Percentiles rank a stretch among this genome's conserved stretches.
Evolutionary conservation across 2,888 invertebrate genomes (phyloP).

Genomic region (Himalopsyche japonica): DNA sequence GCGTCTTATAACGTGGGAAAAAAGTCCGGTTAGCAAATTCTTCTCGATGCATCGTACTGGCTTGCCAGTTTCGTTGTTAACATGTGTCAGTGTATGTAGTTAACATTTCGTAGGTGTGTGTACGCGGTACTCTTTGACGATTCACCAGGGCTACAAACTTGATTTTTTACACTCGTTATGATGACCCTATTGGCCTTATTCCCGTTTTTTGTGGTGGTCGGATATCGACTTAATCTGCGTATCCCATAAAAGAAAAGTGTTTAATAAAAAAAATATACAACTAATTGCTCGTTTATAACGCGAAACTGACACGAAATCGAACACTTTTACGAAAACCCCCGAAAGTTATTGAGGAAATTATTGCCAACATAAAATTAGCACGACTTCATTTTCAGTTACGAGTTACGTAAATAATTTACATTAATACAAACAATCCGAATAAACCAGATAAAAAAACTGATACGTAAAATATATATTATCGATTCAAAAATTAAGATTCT

Average conservation of each 20-base stretch:
- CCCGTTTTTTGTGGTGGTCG: background rate
- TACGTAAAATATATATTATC: too few species aligned
- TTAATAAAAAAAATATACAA: background rate
- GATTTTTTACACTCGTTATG: background rate
- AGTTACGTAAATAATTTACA: too few species aligned
- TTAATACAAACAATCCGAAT: too few species aligned
- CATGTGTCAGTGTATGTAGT: background rate
- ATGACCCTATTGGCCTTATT: conserved; percentile 1
- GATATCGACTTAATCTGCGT: background rate
- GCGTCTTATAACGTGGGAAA: conserved; percentile 39
- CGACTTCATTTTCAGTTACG: background rate
- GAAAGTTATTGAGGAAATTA: background rate
- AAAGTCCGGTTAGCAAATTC: conserved; percentile 39
- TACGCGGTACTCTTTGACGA: background rate
- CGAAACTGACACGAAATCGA: background rate
- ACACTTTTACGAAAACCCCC: background rate
- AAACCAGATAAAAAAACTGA: too few species aligned
- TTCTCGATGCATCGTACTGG: conserved; percentile 19
- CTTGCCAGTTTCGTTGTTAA: background rate
- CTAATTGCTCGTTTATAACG: background rate
- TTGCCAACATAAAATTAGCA: background rate
- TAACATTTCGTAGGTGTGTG: background rate
- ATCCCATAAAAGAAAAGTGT: background rate
- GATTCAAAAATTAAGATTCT: too few species aligned
- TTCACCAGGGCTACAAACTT: background rate